Evolutionary conservation across 2,113 vertebrate genomes (phyloP), one percentile per base, ranked within the genome.

Genomic region (Stegastes partitus): DNA sequence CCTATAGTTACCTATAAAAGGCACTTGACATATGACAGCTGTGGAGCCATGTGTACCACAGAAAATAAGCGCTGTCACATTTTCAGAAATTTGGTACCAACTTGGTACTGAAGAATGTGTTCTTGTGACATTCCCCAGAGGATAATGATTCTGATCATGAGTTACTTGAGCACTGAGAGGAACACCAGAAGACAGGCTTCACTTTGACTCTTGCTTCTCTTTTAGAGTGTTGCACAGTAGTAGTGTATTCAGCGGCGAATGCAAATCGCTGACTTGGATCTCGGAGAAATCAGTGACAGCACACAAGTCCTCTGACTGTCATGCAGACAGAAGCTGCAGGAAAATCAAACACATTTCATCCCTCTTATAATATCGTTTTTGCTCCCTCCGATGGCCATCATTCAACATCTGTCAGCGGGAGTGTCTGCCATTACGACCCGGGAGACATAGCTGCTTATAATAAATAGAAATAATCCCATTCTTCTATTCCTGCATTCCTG

Each of bases 261-360:
- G 51, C 68, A 26, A 54, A 57, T 49, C 11, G 10, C 10, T 47
- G 15, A 37, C 16, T 56, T 8, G 9, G 16, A 11, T 51, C 21
- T 68, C 21, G 0, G 23, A 68, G 50, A 68, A 78, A 42, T 59
- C 51, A 56, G 49, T 49, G 61, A 44, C 53, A 47, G n/a, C 57
- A 68, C 65, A 50, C 15, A 16, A 22, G 18, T 2, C 19, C 47
- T 21, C 45, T 55, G 21, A 18, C 22, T 65, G 31, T 58, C 51
- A 49, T 18, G 19, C 31, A 15, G 25, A 42, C 28, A 59, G 56
- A 25, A 69, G 51, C 64, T 10, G 23, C 37, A 58, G 18, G 21
- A 31, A 54, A 28, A 71, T 39, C 37, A 66, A 53, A 63, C 34
- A 37, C 47, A 31, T 66, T 66, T 76, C 7, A 68, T 26, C 59